Conservation (phyloP, 2,888 invertebrate species). For the Philereme vetulata region DNA sequence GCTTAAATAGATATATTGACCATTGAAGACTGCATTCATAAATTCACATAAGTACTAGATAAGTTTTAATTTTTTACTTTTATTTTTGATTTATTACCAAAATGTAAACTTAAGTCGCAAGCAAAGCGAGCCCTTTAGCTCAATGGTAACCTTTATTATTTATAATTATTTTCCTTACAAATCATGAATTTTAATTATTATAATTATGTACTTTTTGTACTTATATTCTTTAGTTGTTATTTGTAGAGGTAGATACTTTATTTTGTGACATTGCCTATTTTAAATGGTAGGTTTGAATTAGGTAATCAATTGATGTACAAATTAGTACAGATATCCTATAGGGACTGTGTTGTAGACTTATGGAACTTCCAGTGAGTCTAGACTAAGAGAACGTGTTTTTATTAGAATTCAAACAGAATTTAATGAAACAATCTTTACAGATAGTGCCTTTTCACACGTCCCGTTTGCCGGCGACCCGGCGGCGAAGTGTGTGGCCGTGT, state of each 20-base stretch:
- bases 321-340: slow-evolving; percentile 21
- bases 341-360: slow-evolving; percentile 4
- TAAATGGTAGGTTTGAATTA: slow-evolving; percentile 7
- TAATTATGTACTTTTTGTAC: slow-evolving; percentile 12
- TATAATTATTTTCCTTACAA: neutral
- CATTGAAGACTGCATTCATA: slow-evolving; percentile 26
- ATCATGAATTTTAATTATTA: neutral
- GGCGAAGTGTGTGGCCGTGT: no score
- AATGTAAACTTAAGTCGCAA: no score
- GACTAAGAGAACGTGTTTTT: no score
- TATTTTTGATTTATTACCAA: slow-evolving; percentile 3
- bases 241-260: slow-evolving; percentile 7
- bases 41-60: slow-evolving; percentile 1
- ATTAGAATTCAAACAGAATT: no score
- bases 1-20: slow-evolving; percentile 17
- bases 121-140: no score
- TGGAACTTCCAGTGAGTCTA: no score
- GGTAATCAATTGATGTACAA: slow-evolving; percentile 24
- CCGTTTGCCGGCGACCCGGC: no score
- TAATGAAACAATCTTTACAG: no score
- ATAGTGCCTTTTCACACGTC: no score
- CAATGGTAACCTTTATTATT: neutral
- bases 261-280: neutral
- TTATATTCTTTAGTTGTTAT: slow-evolving; percentile 7
- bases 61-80: slow-evolving; percentile 5